These are phyloP conservation scores for Pygocentrus nattereri DNA, from an alignment of 2,797 vertebrate genomes.

Conservation along the genomic window DNA sequence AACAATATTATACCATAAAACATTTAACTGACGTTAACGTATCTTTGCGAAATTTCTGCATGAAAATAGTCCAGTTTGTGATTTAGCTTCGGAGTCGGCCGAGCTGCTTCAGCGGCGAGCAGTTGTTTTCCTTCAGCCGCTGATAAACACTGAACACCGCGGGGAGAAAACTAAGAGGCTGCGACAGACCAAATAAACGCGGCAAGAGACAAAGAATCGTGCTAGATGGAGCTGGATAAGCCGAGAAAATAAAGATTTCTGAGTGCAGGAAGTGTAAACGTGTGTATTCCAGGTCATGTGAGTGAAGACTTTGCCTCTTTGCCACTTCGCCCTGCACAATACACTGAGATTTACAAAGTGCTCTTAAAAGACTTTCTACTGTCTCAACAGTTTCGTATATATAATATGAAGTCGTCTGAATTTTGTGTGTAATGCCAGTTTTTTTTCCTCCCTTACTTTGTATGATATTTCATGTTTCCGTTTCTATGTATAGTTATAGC, in stretches of 20 bases:
- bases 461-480: neutral
- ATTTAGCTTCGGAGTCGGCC: too few relatives aligned
- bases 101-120: too few relatives aligned
- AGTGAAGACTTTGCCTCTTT: neutral
- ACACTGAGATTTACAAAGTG: neutral
- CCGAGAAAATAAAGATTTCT: neutral
- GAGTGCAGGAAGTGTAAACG: neutral
- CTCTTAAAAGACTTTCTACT: neutral
- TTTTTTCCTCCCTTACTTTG: neutral
- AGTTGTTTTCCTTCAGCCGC: neutral
- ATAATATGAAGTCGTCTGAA: neutral
- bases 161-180: neutral
- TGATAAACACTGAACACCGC: neutral
- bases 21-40: too few relatives aligned
- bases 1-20: too few relatives aligned
- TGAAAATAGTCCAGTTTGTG: too few relatives aligned
- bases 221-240: slow-evolving; percentile 14
- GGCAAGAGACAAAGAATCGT: neutral
- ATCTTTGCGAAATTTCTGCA: too few relatives aligned
- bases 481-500: neutral
- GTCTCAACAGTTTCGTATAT: neutral
- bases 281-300: neutral
- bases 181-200: slow-evolving; percentile 28
- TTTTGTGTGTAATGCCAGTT: neutral
- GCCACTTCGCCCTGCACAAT: neutral